Evolutionary conservation across 2,797 vertebrate species (phyloP).

Genomic region (Melanotaenia nigrans): DNA sequence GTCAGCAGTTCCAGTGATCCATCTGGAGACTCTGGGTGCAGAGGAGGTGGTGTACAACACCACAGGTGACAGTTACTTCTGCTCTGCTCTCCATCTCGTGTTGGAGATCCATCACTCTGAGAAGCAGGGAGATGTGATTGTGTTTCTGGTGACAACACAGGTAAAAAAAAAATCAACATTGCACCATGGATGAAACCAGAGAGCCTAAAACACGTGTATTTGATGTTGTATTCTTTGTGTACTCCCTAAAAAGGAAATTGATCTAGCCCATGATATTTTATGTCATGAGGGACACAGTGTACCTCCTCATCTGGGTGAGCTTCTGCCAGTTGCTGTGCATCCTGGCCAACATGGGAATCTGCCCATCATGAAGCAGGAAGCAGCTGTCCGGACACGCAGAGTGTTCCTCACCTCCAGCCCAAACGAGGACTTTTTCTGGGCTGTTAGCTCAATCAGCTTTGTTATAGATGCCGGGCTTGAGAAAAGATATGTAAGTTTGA

Average conservation of each 20-base stretch:
- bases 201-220: background rate
- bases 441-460: constrained; percentile 79
- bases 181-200: background rate
- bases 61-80: constrained; percentile 78
- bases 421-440: constrained; percentile 87
- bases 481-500: constrained; percentile 80
- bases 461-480: constrained; percentile 89
- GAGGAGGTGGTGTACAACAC: constrained; percentile 85
- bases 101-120: constrained; percentile 86
- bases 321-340: constrained; percentile 84
- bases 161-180: constrained; percentile 57
- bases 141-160: constrained; percentile 88
- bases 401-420: constrained; percentile 88
- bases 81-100: constrained; percentile 82
- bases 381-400: constrained; percentile 72
- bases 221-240: constrained; percentile 7
- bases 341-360: constrained; percentile 76
- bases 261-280: constrained; percentile 84
- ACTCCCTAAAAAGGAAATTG: constrained; percentile 84
- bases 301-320: constrained; percentile 80
- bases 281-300: constrained; percentile 80
- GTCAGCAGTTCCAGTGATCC: constrained; percentile 68
- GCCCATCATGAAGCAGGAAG: constrained; percentile 60
- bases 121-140: constrained; percentile 83
- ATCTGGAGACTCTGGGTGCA: constrained; percentile 59